phyloP scores from a whole-genome alignment of 2,888 invertebrate species.

The Spilosoma lubricipeda region DNA sequence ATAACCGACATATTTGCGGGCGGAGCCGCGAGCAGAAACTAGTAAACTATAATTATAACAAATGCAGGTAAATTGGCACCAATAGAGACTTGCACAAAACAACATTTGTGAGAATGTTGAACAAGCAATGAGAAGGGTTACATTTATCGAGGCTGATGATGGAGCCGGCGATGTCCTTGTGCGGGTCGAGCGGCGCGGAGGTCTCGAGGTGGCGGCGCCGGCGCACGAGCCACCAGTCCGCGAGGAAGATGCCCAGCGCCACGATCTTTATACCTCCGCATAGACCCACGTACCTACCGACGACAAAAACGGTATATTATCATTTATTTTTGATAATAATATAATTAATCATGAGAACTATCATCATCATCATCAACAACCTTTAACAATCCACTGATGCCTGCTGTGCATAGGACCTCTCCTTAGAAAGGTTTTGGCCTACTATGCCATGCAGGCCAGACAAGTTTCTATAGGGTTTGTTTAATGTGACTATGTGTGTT shows the following conservation, averaged over 20 bases:
- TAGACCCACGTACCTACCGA: slow-evolving; percentile 92
- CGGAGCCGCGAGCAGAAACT: no score
- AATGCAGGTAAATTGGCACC: no score
- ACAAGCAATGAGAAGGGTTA: slow-evolving; percentile 59
- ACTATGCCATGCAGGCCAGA: no score
- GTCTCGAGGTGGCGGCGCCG: slow-evolving; percentile 89
- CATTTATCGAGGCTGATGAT: slow-evolving; percentile 95
- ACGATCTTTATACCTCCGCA: slow-evolving; percentile 96
- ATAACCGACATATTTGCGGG: no score
- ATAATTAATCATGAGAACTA: background rate
- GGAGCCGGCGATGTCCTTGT: slow-evolving; percentile 89
- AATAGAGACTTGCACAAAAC: background rate
- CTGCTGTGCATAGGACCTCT: no score
- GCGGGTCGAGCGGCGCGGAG: slow-evolving; percentile 85
- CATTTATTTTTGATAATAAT: background rate
- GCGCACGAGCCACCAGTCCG: slow-evolving; percentile 96
- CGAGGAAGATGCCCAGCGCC: slow-evolving; percentile 93
- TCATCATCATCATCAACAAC: no score
- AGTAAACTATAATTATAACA: no score
- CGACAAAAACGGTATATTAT: background rate
- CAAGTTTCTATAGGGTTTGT: no score
- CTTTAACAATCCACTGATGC: no score
- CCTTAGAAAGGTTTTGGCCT: no score
- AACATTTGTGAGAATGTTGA: background rate
- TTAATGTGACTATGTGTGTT: no score